Evolutionary conservation across 2,797 vertebrate genomes (phyloP).

Genomic region (Sebastes iracundus): DNA sequence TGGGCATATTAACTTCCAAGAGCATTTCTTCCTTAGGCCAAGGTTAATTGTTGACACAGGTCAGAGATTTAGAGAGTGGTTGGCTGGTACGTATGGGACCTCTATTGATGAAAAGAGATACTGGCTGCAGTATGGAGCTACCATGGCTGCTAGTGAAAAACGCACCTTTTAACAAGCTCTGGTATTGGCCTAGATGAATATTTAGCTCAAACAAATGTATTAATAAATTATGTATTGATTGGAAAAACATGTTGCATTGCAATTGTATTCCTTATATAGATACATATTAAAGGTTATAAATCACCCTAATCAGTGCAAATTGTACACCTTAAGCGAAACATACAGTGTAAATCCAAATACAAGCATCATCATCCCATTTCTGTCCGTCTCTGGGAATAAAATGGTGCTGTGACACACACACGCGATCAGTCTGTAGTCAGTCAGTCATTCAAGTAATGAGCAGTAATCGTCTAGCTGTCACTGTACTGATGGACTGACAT

Average conservation of each 20-base stretch:
- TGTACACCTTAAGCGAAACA: background rate
- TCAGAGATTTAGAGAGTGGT: background rate
- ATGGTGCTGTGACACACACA: conserved; percentile 8
- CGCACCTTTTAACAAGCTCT: background rate
- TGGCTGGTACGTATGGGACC: background rate
- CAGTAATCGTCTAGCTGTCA: conserved; percentile 56
- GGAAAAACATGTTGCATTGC: background rate
- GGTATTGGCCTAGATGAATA: background rate
- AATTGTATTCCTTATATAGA: background rate
- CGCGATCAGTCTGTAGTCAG: conserved; percentile 24
- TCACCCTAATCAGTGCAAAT: background rate
- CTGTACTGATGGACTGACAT: conserved; percentile 45
- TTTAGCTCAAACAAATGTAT: background rate
- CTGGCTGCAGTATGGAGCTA: conserved; percentile 4
- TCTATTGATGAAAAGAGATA: conserved; percentile 14
- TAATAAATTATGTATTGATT: conserved; percentile 1
- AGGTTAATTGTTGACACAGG: conserved; percentile 26
- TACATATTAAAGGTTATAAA: background rate
- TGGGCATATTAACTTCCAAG: conserved; percentile 31
- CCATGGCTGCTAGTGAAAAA: background rate
- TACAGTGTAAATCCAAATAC: background rate
- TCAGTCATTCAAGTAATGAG: conserved; percentile 49
- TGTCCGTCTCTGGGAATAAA: conserved; percentile 3
- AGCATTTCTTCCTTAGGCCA: conserved; percentile 29
- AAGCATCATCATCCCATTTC: background rate